These are phyloP conservation scores for Drosophila picticornis DNA, from an alignment of 2,888 invertebrate species.

Conservation along the genomic window DNA sequence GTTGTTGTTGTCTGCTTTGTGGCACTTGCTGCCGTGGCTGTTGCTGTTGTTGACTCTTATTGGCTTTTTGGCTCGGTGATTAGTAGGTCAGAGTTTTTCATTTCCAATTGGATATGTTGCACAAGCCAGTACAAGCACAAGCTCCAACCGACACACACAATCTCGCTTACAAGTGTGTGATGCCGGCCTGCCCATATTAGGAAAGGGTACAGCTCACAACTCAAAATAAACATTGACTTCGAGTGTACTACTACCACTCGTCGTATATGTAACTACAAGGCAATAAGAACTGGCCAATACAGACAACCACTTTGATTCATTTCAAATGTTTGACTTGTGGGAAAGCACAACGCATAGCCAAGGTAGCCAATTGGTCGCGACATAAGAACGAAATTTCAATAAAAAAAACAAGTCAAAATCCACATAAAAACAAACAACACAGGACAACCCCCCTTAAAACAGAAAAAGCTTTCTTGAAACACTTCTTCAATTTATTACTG, in stretches of 20 bases:
- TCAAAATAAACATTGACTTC: slow-evolving; percentile 59
- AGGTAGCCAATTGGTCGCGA: slow-evolving; percentile 47
- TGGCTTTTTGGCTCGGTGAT: slow-evolving; percentile 81
- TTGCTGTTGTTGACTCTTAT: slow-evolving; percentile 70
- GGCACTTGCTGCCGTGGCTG: slow-evolving; percentile 54
- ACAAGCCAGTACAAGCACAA: slow-evolving; percentile 51
- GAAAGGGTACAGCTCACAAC: slow-evolving; percentile 72
- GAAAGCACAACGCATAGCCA: slow-evolving; percentile 54
- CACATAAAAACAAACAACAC: neutral
- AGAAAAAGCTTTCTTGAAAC: neutral
- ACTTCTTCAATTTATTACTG: neutral
- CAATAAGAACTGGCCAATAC: slow-evolving; percentile 68
- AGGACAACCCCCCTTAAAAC: neutral
- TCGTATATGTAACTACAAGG: slow-evolving; percentile 58
- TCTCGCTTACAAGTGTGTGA: slow-evolving; percentile 62
- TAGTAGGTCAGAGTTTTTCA: slow-evolving; percentile 81
- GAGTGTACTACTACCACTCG: slow-evolving; percentile 43
- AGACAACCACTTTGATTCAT: slow-evolving; percentile 61
- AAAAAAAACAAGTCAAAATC: neutral
- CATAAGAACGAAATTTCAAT: slow-evolving; percentile 4
- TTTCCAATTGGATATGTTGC: slow-evolving; percentile 81
- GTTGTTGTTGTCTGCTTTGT: slow-evolving; percentile 62
- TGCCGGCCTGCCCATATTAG: slow-evolving; percentile 69
- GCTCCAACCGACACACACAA: slow-evolving; percentile 49
- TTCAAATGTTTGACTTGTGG: slow-evolving; percentile 61